Evolutionary conservation across 2,888 invertebrate species (phyloP).

Genomic region (Meta bourneti): DNA sequence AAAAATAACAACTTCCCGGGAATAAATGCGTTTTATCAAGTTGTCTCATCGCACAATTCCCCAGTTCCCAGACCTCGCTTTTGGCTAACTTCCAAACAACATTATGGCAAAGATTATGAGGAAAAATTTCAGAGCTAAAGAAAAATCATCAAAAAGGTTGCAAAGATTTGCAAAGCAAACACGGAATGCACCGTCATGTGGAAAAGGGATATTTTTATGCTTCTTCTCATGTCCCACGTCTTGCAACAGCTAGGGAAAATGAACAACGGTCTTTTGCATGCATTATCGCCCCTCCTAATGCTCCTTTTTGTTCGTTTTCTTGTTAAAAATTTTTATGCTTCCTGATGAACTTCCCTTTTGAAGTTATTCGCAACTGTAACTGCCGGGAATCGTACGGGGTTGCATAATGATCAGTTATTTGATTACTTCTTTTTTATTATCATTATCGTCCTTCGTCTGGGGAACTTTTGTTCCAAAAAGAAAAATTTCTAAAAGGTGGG

Average conservation of each 20-base stretch:
- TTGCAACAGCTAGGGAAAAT: constrained; percentile 59
- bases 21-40: constrained; percentile 34
- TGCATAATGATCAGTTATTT: constrained; percentile 46
- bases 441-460: constrained; percentile 13
- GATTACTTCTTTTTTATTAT: constrained; percentile 17
- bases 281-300: constrained; percentile 60
- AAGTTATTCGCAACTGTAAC: constrained; percentile 29
- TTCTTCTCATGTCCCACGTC: constrained; percentile 12
- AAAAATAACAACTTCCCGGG: constrained; percentile 37
- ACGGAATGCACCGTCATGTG: constrained; percentile 39
- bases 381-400: constrained; percentile 6
- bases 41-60: background rate
- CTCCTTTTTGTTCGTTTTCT: constrained; percentile 23
- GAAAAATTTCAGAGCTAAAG: constrained; percentile 21
- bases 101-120: constrained; percentile 23
- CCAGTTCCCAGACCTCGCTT: constrained; percentile 6
- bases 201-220: constrained; percentile 11
- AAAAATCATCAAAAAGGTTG: constrained; percentile 38
- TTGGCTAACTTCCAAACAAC: constrained; percentile 41
- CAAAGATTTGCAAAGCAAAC: constrained; percentile 47
- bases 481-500: constrained; percentile 46
- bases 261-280: constrained; percentile 61
- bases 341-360: constrained; percentile 55
- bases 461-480: constrained; percentile 7
- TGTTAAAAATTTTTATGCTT: constrained; percentile 34